A percentile compares a stretch with the other conserved stretches of the same genome.
phyloP scores from a whole-genome alignment of 2,113 vertebrate genomes.

The Riparia riparia region DNA sequence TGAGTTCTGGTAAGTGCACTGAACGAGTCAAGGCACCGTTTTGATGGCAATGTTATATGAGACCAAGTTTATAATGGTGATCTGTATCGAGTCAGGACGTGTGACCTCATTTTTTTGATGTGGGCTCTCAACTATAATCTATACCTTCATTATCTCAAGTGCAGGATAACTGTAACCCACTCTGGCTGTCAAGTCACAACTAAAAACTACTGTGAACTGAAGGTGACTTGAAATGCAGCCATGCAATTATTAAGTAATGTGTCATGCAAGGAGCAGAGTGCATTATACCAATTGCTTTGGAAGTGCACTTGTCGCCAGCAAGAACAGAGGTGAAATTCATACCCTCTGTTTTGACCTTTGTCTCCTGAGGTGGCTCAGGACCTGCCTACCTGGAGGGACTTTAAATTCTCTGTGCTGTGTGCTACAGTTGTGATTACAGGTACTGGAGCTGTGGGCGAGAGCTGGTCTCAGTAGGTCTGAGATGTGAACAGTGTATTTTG shows the following conservation, averaged over 20 bases:
- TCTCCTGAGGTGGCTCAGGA: not conserved
- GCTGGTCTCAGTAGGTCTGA: not conserved
- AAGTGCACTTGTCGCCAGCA: not conserved
- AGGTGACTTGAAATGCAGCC: constrained; percentile 25
- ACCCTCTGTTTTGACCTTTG: not conserved
- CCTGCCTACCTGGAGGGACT: not conserved
- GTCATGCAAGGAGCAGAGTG: constrained; percentile 14
- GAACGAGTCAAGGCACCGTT: not conserved
- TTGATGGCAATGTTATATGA: not conserved
- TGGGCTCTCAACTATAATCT: not conserved
- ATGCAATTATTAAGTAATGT: not conserved
- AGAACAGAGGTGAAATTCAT: not conserved
- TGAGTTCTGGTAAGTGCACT: constrained; percentile 2
- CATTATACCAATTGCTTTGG: constrained; percentile 13
- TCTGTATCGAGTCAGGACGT: not conserved
- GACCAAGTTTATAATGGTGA: constrained; percentile 3
- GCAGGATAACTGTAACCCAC: not conserved
- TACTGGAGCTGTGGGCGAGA: not conserved
- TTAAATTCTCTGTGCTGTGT: not conserved
- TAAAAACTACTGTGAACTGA: constrained; percentile 1
- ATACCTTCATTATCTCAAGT: constrained; percentile 14
- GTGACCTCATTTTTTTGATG: constrained; percentile 8
- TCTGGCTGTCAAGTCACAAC: constrained; percentile 5
- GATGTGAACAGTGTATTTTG: not conserved
- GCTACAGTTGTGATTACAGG: not conserved